These are phyloP conservation scores for Periplaneta americana DNA, from an alignment of 1,140 invertebrate species.

Conservation along the genomic window DNA sequence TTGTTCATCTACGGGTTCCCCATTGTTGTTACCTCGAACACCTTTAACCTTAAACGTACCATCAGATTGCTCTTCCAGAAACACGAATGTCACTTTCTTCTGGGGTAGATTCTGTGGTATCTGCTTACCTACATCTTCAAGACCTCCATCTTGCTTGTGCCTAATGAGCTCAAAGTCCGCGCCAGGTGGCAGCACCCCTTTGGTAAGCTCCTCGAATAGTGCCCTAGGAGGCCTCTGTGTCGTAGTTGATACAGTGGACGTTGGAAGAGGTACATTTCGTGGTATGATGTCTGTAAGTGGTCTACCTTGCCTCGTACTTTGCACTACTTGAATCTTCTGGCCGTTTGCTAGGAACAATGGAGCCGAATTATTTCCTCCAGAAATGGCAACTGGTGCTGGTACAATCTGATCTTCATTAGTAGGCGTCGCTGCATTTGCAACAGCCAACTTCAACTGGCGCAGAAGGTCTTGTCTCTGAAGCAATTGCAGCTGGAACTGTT, in stretches of 20 bases:
- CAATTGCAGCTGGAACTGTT: constrained; percentile 18
- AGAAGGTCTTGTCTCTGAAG: constrained; percentile 18
- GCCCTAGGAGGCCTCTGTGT: constrained; percentile 46
- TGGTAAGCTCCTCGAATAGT: constrained; percentile 67
- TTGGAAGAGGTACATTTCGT: background rate
- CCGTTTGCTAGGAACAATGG: constrained; percentile 66
- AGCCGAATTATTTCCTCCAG: constrained; percentile 56
- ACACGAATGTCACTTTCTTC: constrained; percentile 80
- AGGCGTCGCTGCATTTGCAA: constrained; percentile 1
- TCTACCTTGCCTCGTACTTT: constrained; percentile 45
- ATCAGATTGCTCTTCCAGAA: constrained; percentile 76
- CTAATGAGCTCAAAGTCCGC: constrained; percentile 70
- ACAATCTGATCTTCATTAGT: constrained; percentile 4
- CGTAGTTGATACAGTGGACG: constrained; percentile 37
- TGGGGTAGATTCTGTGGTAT: constrained; percentile 51
- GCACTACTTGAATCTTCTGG: constrained; percentile 66
- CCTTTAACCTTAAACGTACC: constrained; percentile 78
- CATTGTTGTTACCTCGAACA: constrained; percentile 53
- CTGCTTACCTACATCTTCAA: constrained; percentile 61
- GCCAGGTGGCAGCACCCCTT: constrained; percentile 67
- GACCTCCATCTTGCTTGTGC: constrained; percentile 60
- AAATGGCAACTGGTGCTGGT: constrained; percentile 49
- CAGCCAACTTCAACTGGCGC: constrained; percentile 8
- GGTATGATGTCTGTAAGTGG: constrained; percentile 1
- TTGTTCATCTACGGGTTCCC: constrained; percentile 59